Evolutionary conservation across 2,797 vertebrate genomes (phyloP), one percentile per base, ranked within the genome.

Genomic region (Petrocephalus sullivani): DNA sequence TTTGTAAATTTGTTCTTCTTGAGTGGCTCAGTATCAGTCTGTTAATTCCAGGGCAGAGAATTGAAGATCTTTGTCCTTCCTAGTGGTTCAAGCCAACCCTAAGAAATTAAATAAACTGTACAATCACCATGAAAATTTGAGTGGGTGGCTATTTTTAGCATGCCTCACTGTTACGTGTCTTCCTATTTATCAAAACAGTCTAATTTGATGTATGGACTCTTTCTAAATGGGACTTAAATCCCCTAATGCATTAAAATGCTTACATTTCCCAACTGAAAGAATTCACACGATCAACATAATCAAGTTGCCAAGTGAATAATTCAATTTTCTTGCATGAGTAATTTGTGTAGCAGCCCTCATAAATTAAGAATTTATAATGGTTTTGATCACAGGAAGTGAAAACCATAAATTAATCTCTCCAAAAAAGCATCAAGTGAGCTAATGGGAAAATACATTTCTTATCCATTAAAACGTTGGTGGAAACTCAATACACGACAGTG

Each of bases 211-310:
- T 41, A 83, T 23, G 57, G 56, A 82, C 54, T 67, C 53, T n/a
- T 23, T 49, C 1, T n/a, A 54, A 71, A 81, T 54, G 49, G 10
- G 49, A 54, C 23, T 56, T 4, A 23, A 85, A 85, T 85, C 49
- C 82, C 82, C 12, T 21, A 84, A 54, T 85, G 49, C 82, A 41
- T 78, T 2, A 78, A 46, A 78, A 78, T 78, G 33, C 33, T 78
- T 78, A 78, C 7, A 78, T 78, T 78, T 78, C 71, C 53, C 4
- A 28, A 85, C 82, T 85, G 82, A 85, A 54, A 28, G 21, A 85
- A 85, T 85, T 56, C 82, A 16, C 82, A 85, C 16, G 51, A 85
- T 54, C 49, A 54, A 16, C 49, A 54, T 85, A 54, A 78, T 78
- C 82, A 85, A 54, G 82, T 54, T 56, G 19, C 51, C 51, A 28